Percentiles rank a stretch among this genome's conserved stretches.
These are phyloP conservation scores for Hydriomena furcata DNA, from an alignment of 2,888 invertebrate genomes.

Conservation along the genomic window DNA sequence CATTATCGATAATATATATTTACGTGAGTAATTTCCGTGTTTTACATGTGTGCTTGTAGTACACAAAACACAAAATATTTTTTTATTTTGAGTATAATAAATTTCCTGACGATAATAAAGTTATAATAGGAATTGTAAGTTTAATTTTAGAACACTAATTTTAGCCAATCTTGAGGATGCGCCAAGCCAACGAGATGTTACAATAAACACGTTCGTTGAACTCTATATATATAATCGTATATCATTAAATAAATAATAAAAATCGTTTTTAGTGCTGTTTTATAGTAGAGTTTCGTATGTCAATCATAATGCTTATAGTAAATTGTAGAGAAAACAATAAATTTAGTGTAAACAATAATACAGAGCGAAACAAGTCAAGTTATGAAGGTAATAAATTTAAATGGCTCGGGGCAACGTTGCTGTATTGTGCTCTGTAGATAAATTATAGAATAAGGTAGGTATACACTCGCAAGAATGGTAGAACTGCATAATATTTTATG, in stretches of 20 bases:
- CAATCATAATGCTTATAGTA: constrained; percentile 2
- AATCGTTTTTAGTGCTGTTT: too few relatives aligned
- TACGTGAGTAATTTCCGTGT: too few relatives aligned
- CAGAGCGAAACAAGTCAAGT: constrained; percentile 25
- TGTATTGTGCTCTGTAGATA: constrained; percentile 25
- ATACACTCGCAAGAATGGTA: not conserved
- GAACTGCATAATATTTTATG: constrained; percentile 1
- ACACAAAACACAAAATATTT: too few relatives aligned
- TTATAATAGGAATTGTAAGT: constrained; percentile 38
- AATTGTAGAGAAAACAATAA: constrained; percentile 44
- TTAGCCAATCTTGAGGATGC: constrained; percentile 48
- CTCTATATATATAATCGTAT: too few relatives aligned
- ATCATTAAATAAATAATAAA: too few relatives aligned
- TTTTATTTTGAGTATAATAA: not conserved
- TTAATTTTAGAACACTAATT: constrained; percentile 43
- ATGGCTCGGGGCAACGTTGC: constrained; percentile 41
- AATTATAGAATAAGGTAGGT: constrained; percentile 10
- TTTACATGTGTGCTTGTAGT: too few relatives aligned
- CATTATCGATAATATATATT: too few relatives aligned
- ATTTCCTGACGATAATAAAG: constrained; percentile 22
- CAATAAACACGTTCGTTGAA: constrained; percentile 54
- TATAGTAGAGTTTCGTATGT: too few relatives aligned
- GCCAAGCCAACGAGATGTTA: constrained; percentile 51
- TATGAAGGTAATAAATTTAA: constrained; percentile 48
- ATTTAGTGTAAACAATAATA: constrained; percentile 32